Conservation (phyloP, 2,888 invertebrate species). For the Molorchus minor region DNA sequence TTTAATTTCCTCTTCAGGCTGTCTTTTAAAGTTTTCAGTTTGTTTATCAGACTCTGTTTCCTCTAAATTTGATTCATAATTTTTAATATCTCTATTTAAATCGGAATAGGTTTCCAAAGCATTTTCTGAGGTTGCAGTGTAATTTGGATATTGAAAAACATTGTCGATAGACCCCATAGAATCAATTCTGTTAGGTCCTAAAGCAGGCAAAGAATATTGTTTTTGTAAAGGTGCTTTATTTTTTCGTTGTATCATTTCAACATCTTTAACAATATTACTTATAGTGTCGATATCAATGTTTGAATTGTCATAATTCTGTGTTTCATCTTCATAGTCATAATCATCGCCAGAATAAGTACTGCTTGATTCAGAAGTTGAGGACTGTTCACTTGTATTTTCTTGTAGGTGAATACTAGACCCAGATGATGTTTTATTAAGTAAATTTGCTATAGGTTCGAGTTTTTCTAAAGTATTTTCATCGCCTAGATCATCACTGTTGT, state of each 20-base stretch:
- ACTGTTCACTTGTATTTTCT: conserved; percentile 36
- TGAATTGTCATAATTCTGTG: conserved; percentile 53
- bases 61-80: background rate
- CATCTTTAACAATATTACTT: conserved; percentile 68
- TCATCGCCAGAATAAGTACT: conserved; percentile 52
- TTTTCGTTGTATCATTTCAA: conserved; percentile 53
- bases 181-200: conserved; percentile 40
- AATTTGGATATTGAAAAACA: conserved; percentile 13
- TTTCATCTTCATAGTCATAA: conserved; percentile 61
- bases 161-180: conserved; percentile 35
- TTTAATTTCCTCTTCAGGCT: background rate
- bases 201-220: conserved; percentile 48
- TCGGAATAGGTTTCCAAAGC: background rate
- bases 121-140: background rate
- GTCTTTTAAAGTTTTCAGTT: background rate
- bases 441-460: conserved; percentile 39
- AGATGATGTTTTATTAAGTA: conserved; percentile 47
- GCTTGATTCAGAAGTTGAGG: conserved; percentile 43
- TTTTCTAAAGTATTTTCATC: conserved; percentile 46
- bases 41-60: background rate
- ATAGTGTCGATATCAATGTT: conserved; percentile 65
- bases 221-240: conserved; percentile 42
- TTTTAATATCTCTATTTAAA: background rate
- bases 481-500: conserved; percentile 55
- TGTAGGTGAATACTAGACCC: conserved; percentile 40